Conservation (phyloP, 2,888 invertebrate genomes). For the Platycnemis pennipes region DNA sequence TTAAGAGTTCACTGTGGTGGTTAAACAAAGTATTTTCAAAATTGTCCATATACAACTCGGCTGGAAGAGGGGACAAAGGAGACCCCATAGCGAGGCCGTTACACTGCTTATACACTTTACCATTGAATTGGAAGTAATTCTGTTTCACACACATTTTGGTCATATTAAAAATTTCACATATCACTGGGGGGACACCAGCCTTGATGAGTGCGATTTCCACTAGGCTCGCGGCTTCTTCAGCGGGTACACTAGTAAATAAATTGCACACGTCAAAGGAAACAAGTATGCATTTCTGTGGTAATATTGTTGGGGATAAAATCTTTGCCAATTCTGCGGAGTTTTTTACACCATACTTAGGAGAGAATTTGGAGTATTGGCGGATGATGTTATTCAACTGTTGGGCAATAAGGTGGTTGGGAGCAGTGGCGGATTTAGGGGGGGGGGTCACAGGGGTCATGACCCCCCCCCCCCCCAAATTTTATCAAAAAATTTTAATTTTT, state of each 20-base stretch:
- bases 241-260: neutral
- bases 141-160: neutral
- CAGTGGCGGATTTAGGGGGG: no score
- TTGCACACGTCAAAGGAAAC: neutral
- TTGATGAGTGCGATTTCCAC: neutral
- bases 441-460: no score
- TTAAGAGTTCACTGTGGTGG: no score
- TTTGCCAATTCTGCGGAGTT: neutral
- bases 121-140: neutral
- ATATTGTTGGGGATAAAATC: neutral
- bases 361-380: neutral
- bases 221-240: neutral
- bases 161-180: neutral
- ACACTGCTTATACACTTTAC: neutral
- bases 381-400: neutral
- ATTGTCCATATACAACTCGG: neutral
- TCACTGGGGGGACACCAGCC: neutral
- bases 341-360: neutral
- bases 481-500: no score
- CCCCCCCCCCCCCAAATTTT: no score
- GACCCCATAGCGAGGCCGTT: neutral
- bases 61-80: neutral
- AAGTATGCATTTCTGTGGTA: neutral
- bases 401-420: slow-evolving; percentile 14
- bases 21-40: neutral